phyloP scores from a whole-genome alignment of 2,888 invertebrate genomes.

The Aleiodes alternator region DNA sequence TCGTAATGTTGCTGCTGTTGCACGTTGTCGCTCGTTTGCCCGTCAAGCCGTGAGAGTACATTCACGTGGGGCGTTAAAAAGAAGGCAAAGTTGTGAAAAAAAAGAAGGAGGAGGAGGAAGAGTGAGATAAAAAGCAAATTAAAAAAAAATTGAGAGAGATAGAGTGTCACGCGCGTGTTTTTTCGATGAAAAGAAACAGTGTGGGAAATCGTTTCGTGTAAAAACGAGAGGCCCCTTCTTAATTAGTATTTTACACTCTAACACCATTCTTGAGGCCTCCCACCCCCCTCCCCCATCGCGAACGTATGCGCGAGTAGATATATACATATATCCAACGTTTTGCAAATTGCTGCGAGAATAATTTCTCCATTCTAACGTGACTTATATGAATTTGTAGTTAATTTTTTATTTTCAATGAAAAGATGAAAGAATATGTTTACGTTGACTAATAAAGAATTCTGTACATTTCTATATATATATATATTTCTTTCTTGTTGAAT shows the following conservation, averaged over 20 bases:
- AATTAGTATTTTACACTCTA: slow-evolving; percentile 75
- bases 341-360: background rate
- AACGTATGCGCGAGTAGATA: background rate
- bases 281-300: background rate
- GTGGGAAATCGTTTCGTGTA: slow-evolving; percentile 22
- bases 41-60: slow-evolving; percentile 70
- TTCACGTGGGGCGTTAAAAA: slow-evolving; percentile 73
- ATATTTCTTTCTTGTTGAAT: too few species aligned
- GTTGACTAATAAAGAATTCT: too few species aligned
- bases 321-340: background rate
- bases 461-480: too few species aligned
- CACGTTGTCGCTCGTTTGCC: slow-evolving; percentile 66
- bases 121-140: background rate
- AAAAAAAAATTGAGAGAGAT: background rate
- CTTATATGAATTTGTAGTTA: background rate
- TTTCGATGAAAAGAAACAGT: slow-evolving; percentile 29
- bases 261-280: slow-evolving; percentile 64
- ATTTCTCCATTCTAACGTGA: background rate
- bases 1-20: slow-evolving; percentile 36
- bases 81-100: slow-evolving; percentile 24
- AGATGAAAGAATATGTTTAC: too few species aligned
- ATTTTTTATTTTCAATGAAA: too few species aligned
- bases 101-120: slow-evolving; percentile 3
- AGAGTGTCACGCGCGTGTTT: slow-evolving; percentile 59
- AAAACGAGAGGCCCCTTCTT: slow-evolving; percentile 65